A percentile compares a stretch with the other conserved stretches of the same genome.
phyloP scores from a whole-genome alignment of 2,888 invertebrate species.

The Epinotia brunnichana region DNA sequence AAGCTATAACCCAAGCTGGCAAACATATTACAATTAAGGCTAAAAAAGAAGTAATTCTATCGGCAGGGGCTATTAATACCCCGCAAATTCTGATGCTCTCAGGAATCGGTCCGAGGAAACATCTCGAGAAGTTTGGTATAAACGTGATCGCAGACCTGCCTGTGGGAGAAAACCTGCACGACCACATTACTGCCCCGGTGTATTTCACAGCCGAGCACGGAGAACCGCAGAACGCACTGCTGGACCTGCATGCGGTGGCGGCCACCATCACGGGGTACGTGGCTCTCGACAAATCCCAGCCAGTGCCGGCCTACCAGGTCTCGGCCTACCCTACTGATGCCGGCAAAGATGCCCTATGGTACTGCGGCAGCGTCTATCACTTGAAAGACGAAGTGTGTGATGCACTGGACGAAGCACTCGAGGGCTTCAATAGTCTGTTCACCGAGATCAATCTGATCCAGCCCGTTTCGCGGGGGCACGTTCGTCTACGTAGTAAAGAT shows the following conservation, averaged over 20 bases:
- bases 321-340: conserved; percentile 17
- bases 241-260: conserved; percentile 9
- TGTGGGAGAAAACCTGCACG: conserved; percentile 39
- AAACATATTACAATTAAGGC: conserved; percentile 26
- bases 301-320: conserved; percentile 16
- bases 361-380: conserved; percentile 26
- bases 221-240: neutral
- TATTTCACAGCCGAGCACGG: conserved; percentile 19
- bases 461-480: conserved; percentile 37
- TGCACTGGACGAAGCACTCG: conserved; percentile 9
- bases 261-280: conserved; percentile 35
- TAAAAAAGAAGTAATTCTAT: conserved; percentile 35
- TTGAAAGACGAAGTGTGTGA: conserved; percentile 31
- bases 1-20: conserved; percentile 6
- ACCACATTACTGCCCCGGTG: conserved; percentile 40
- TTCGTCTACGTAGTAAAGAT: conserved; percentile 33
- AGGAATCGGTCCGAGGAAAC: conserved; percentile 38
- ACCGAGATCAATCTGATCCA: conserved; percentile 38
- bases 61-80: conserved; percentile 41
- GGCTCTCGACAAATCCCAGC: conserved; percentile 20
- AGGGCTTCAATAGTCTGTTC: conserved; percentile 26
- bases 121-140: conserved; percentile 31
- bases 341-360: conserved; percentile 10
- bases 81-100: conserved; percentile 44
- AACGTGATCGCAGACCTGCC: conserved; percentile 31